These are phyloP conservation scores for Coptotermes formosanus DNA, from an alignment of 1,140 invertebrate genomes.

Conservation along the genomic window DNA sequence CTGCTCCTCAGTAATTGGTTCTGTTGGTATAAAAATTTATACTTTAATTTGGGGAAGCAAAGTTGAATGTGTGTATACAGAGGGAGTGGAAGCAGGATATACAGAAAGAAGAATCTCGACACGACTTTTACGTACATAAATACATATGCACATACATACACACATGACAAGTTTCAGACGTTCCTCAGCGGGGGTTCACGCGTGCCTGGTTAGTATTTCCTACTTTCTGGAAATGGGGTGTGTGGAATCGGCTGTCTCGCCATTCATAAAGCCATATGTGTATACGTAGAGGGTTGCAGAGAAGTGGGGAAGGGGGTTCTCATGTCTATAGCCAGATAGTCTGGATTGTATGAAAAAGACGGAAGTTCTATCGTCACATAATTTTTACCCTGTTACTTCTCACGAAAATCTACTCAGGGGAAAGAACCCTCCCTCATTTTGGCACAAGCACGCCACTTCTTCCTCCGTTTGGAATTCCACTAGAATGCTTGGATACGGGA, in stretches of 20 bases:
- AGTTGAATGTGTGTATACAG: neutral
- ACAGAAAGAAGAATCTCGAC: neutral
- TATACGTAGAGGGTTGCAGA: neutral
- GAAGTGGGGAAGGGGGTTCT: neutral
- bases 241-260: neutral
- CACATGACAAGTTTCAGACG: neutral
- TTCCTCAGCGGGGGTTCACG: neutral
- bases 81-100: neutral
- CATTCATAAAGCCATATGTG: slow-evolving; percentile 16
- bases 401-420: neutral
- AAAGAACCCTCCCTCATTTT: neutral
- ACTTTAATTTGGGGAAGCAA: neutral
- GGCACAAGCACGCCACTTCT: neutral
- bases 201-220: neutral
- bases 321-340: neutral
- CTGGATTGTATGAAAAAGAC: neutral
- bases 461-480: neutral
- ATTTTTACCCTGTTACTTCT: neutral
- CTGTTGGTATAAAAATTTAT: neutral
- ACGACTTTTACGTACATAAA: neutral
- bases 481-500: no score
- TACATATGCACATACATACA: neutral
- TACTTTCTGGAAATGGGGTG: slow-evolving; percentile 10
- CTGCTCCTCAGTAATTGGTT: neutral
- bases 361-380: slow-evolving; percentile 5